A percentile compares a stretch with the other conserved stretches of the same genome.
phyloP scores from a whole-genome alignment of 2,797 vertebrate genomes.

The Microctenopoma lineatum region DNA sequence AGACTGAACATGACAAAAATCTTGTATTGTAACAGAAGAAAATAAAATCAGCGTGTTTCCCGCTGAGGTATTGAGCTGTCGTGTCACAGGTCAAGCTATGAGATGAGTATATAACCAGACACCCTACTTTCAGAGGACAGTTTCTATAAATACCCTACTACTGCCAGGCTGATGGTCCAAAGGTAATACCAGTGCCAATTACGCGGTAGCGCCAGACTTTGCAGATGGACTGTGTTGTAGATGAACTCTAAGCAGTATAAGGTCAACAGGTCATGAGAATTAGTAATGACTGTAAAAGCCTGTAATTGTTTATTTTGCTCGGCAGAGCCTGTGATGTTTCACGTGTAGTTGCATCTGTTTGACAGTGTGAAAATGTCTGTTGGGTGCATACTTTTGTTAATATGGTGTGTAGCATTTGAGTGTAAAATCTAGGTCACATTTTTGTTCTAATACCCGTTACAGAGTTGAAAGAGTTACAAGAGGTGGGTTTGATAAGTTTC shows the following conservation, averaged over 20 bases:
- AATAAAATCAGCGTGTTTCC: not conserved
- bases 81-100: slow-evolving; percentile 5
- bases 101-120: slow-evolving; percentile 20
- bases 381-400: not conserved
- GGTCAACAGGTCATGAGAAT: not conserved
- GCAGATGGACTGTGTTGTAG: slow-evolving; percentile 5
- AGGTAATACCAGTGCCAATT: slow-evolving; percentile 32
- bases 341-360: not conserved
- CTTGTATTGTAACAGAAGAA: too few relatives aligned
- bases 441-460: not conserved
- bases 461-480: slow-evolving; percentile 3
- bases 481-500: slow-evolving; percentile 48
- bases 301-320: not conserved
- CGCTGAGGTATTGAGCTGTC: slow-evolving; percentile 9
- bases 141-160: slow-evolving; percentile 49
- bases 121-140: not conserved
- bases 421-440: slow-evolving; percentile 5
- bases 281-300: not conserved
- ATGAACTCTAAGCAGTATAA: slow-evolving; percentile 4
- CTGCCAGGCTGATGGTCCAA: slow-evolving; percentile 18
- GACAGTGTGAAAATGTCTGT: not conserved
- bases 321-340: not conserved
- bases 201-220: slow-evolving; percentile 23
- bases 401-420: not conserved
- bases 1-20: not conserved